These are phyloP conservation scores for Colletes latitarsis DNA, from an alignment of 1,140 invertebrate genomes.

Conservation along the genomic window DNA sequence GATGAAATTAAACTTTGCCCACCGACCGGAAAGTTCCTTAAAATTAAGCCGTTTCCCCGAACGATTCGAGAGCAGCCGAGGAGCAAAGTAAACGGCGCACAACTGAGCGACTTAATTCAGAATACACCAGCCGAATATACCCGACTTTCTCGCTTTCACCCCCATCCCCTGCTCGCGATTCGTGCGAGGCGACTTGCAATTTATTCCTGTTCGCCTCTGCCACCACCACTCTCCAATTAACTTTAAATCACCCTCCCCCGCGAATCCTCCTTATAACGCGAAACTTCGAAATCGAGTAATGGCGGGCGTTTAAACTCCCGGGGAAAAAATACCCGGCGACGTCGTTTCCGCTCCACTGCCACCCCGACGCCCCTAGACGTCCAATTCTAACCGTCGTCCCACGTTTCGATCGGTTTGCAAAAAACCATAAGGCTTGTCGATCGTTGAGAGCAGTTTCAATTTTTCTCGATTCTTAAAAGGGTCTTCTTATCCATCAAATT, in stretches of 20 bases:
- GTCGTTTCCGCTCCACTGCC: constrained; percentile 30
- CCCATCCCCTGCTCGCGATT: constrained; percentile 26
- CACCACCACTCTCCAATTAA: constrained; percentile 64
- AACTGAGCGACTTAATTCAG: constrained; percentile 67
- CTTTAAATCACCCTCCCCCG: constrained; percentile 60
- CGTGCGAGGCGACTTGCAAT: constrained; percentile 63
- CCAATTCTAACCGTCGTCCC: not conserved
- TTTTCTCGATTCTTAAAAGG: too few relatives aligned
- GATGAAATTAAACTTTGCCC: constrained; percentile 51
- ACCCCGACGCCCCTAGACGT: not conserved
- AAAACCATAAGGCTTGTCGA: too few relatives aligned
- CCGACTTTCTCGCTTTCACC: not conserved
- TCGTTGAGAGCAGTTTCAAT: too few relatives aligned
- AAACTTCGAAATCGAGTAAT: constrained; percentile 62
- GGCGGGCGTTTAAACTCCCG: constrained; percentile 34
- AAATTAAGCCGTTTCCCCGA: constrained; percentile 61
- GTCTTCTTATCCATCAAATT: too few relatives aligned
- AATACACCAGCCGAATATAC: constrained; percentile 54
- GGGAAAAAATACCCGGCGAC: constrained; percentile 6
- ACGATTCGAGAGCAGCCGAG: constrained; percentile 57
- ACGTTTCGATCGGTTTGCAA: too few relatives aligned
- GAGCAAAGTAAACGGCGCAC: constrained; percentile 64
- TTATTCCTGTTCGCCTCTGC: constrained; percentile 58
- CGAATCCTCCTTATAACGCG: constrained; percentile 51
- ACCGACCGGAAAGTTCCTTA: constrained; percentile 57